Evolutionary conservation across 2,113 vertebrate species (phyloP), one percentile per base, ranked within the genome.

Genomic region (Ammodramus savannarum): DNA sequence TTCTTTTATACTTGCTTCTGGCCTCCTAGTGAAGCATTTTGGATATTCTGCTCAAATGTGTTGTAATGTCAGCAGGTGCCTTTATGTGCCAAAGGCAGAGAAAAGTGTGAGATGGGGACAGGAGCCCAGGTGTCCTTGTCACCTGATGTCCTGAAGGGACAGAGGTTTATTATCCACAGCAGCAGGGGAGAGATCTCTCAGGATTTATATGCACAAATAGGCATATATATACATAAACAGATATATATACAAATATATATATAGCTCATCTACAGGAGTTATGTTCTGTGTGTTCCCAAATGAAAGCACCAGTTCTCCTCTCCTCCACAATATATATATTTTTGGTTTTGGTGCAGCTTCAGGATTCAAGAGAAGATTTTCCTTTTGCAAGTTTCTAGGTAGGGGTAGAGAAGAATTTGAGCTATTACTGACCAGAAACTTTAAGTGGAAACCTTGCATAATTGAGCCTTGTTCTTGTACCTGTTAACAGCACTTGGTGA

Each of bases 71-170:
- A 3, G 34, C 57, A 49, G 67, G 32, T 49, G 26, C 43, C 38
- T 85, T 72, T 48, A 38, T 11, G 57, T 25, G 26, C 26, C 44
- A 43, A 67, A 68, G 72, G 38, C 3, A 12, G 31, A 0, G 2
- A 51, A 46, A 49, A 54, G 22, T 0, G 0, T 82, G 69, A 85
- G 61, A 71, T 1, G 6, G 22, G 54, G 22, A n/a, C 29, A 75
- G 54, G 8, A 80, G 44, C 49, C 57, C 31, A 52, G 36, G 58
- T 48, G 46, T 58, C 43, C 20, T 91, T 77, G 26, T 34, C 29
- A 39, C 69, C n/a, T 85, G 0, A 0, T 49, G 58, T 8, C 13
- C 14, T 0, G 0, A 29, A 54, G 55, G 44, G 23, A 59, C 58
- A 58, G 48, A 82, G 36, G 8, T 58, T 76, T 79, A 85, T 39